A percentile compares a stretch with the other conserved stretches of the same genome.
These are phyloP conservation scores for Numida meleagris DNA, from an alignment of 2,113 vertebrate genomes.

Conservation along the genomic window DNA sequence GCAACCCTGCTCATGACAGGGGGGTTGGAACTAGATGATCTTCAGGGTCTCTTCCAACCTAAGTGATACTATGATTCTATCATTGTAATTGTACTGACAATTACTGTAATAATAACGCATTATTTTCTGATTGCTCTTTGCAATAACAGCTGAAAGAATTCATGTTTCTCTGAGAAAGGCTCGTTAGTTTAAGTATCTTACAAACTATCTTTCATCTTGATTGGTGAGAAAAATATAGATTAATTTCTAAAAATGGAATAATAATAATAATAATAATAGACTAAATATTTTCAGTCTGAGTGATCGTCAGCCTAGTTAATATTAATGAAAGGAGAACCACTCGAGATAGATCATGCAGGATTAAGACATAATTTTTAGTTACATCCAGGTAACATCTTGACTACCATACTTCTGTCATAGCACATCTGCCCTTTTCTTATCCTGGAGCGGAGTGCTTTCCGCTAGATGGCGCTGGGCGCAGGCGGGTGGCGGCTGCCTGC, in stretches of 20 bases:
- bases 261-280: background rate
- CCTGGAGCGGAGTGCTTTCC: background rate
- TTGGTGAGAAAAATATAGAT: background rate
- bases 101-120: background rate
- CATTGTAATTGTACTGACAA: background rate
- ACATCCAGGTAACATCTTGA: background rate
- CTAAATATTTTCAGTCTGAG: background rate
- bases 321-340: background rate
- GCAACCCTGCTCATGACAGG: no score
- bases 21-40: no score
- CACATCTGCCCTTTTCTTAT: background rate
- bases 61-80: no score
- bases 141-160: background rate
- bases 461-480: background rate
- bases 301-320: background rate
- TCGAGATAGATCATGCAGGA: background rate
- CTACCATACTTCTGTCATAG: background rate
- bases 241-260: background rate
- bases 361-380: background rate
- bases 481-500: accelerated
- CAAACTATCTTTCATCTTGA: background rate
- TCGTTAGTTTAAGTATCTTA: background rate
- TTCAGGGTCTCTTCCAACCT: no score
- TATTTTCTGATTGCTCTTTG: background rate
- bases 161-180: background rate